Evolutionary conservation across 2,113 vertebrate species (phyloP).

Genomic region (Sprattus sprattus): DNA sequence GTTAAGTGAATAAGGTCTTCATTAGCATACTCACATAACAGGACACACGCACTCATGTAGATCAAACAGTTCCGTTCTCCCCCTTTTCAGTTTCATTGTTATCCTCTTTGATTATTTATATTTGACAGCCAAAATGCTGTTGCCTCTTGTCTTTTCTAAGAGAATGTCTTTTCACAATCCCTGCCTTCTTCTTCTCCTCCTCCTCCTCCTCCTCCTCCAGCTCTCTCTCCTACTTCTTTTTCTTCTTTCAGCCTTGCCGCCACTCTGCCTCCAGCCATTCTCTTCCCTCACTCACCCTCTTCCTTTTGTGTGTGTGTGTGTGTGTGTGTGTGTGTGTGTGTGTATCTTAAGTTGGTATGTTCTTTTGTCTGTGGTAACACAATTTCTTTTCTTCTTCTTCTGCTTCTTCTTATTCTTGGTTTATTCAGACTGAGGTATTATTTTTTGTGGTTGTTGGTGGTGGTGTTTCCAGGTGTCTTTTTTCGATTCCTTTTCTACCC

Average conservation of each 20-base stretch:
- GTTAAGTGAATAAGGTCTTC: conserved; percentile 4
- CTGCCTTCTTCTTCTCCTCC: conserved; percentile 5
- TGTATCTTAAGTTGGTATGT: conserved; percentile 39
- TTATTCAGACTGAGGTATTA: conserved; percentile 13
- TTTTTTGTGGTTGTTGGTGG: conserved; percentile 38
- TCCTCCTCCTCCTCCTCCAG: conserved; percentile 26
- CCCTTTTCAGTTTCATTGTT: conserved; percentile 39
- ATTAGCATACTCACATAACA: conserved; percentile 2
- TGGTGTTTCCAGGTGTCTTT: conserved; percentile 44
- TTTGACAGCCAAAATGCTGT: not conserved
- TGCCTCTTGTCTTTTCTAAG: not conserved
- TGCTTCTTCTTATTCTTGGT: not conserved
- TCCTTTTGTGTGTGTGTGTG: conserved; percentile 44
- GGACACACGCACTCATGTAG: not conserved
- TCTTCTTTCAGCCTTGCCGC: conserved; percentile 50
- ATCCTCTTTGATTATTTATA: not conserved
- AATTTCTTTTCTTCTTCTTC: conserved; percentile 21
- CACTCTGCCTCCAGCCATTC: conserved; percentile 46
- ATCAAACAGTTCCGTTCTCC: not conserved
- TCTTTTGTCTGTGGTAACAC: conserved; percentile 45
- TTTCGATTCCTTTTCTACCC: conserved; percentile 26
- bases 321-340: conserved; percentile 12
- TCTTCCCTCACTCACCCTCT: conserved; percentile 39
- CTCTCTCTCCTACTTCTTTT: conserved; percentile 34
- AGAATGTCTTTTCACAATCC: not conserved